Conservation (phyloP, 2,113 vertebrate genomes). For the Gracilinanus agilis region DNA sequence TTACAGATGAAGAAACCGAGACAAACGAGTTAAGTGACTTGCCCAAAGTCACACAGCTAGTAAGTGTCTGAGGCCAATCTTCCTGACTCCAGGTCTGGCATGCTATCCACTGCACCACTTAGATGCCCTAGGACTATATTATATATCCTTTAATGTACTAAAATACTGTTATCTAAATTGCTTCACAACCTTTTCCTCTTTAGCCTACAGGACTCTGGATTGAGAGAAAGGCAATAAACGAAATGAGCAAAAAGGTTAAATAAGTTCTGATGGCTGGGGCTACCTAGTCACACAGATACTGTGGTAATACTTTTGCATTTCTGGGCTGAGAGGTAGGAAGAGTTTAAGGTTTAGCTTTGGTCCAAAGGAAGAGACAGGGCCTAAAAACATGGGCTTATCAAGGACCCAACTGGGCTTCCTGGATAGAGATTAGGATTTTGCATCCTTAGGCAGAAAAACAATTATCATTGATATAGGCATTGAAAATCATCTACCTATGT, state of each 20-base stretch:
- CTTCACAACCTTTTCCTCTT: slow-evolving; percentile 8
- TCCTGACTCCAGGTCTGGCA: no score
- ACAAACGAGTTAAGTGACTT: no score
- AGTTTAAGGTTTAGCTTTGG: not conserved
- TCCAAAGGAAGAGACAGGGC: not conserved
- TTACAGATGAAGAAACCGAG: no score
- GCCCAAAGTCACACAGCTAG: no score
- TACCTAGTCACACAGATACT: not conserved
- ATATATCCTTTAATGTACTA: not conserved
- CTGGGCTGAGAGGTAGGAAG: not conserved
- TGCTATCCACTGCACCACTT: no score
- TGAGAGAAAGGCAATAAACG: not conserved
- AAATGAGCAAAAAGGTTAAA: not conserved
- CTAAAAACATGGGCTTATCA: not conserved
- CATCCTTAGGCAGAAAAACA: not conserved
- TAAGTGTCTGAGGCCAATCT: no score
- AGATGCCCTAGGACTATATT: not conserved
- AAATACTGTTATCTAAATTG: slow-evolving; percentile 5
- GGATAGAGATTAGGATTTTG: not conserved
- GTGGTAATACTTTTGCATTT: not conserved
- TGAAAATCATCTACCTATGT: not conserved
- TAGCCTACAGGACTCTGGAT: not conserved
- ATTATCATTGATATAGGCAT: not conserved
- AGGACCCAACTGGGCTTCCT: not conserved
- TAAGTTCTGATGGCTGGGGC: not conserved